phyloP scores from a whole-genome alignment of 2,888 invertebrate genomes.

The Apotomis betuletana region DNA sequence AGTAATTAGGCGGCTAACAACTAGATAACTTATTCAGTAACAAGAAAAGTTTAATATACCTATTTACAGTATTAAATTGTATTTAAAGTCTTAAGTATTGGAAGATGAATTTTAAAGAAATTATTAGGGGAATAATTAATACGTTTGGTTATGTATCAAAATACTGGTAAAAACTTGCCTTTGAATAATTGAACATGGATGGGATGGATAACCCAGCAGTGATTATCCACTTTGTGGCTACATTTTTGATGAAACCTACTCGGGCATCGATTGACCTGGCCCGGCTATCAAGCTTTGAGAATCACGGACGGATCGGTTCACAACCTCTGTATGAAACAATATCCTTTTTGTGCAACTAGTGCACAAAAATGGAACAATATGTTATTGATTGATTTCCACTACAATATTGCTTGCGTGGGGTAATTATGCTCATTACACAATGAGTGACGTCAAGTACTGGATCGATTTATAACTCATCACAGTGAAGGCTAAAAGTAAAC shows the following conservation, averaged over 20 bases:
- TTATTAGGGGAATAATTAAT: conserved; percentile 14
- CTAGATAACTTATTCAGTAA: neutral
- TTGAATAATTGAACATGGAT: conserved; percentile 11
- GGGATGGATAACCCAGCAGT: conserved; percentile 2
- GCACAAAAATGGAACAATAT: conserved; percentile 13
- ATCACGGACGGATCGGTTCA: conserved; percentile 42
- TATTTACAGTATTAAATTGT: no score
- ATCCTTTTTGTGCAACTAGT: conserved; percentile 26
- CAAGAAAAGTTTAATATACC: neutral
- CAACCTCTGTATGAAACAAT: conserved; percentile 40
- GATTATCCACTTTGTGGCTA: conserved; percentile 46
- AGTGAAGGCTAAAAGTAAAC: neutral
- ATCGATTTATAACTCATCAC: conserved; percentile 27
- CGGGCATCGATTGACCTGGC: conserved; percentile 64
- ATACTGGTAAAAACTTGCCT: conserved; percentile 2
- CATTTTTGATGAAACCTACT: conserved; percentile 61
- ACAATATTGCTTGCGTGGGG: neutral
- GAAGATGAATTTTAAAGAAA: neutral
- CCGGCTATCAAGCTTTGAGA: conserved; percentile 49
- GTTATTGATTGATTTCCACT: conserved; percentile 4
- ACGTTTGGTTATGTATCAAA: neutral
- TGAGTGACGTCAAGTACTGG: conserved; percentile 14
- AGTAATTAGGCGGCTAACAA: neutral
- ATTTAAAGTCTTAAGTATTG: neutral
- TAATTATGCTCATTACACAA: conserved; percentile 13